Conservation (phyloP, 2,113 vertebrate species). For the Hemicordylus capensis region DNA sequence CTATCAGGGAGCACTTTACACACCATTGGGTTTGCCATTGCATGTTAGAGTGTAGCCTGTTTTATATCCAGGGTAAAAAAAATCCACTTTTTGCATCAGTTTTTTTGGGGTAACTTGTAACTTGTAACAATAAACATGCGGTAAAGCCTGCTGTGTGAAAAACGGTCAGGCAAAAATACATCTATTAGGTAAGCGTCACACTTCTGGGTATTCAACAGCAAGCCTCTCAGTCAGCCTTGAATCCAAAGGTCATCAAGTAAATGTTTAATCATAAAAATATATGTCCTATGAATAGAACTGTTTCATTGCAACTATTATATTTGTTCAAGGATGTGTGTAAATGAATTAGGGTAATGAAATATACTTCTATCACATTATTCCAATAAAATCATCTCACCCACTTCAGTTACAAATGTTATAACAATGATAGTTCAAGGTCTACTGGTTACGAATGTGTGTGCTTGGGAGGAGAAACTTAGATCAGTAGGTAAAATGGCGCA, state of each 20-base stretch:
- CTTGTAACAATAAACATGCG: too few species aligned
- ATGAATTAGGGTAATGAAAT: constrained; percentile 23
- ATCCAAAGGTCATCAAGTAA: constrained; percentile 45
- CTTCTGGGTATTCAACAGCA: constrained; percentile 20
- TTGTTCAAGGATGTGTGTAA: not conserved
- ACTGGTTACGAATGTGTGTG: not conserved
- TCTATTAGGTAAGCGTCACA: constrained; percentile 23
- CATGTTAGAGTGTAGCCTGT: too few species aligned
- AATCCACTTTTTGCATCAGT: too few species aligned
- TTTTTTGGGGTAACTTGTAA: too few species aligned
- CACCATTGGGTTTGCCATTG: too few species aligned
- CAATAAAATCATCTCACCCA: not conserved
- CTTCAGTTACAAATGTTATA: not conserved
- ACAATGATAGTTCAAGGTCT: not conserved
- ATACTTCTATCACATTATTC: not conserved
- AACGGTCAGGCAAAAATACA: constrained; percentile 4
- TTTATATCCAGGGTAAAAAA: not conserved
- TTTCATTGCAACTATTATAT: constrained; percentile 5
- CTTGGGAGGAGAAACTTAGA: not conserved
- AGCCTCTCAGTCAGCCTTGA: constrained; percentile 25
- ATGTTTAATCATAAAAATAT: constrained; percentile 39
- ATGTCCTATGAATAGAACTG: not conserved
- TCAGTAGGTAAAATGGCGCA: constrained; percentile 20
- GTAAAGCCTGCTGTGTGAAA: too few species aligned
- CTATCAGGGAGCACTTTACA: too few species aligned